A percentile compares a stretch with the other conserved stretches of the same genome.
Conservation (phyloP, 2,113 vertebrate genomes). For the Coregonus clupeaformis region DNA sequence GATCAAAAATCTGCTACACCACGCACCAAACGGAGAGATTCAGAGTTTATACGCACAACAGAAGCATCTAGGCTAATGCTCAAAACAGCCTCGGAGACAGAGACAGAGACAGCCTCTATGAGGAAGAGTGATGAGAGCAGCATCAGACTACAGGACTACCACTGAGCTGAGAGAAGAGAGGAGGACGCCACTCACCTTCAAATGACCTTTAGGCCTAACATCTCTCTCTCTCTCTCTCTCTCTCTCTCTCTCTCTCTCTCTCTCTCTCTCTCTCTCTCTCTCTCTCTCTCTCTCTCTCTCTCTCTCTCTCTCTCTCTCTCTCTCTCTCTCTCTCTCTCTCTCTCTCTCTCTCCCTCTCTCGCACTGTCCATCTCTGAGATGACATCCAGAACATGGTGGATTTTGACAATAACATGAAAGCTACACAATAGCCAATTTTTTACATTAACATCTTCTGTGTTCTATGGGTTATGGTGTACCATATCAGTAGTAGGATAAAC, state of each 20-base stretch:
- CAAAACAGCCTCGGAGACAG: background rate
- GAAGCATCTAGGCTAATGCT: background rate
- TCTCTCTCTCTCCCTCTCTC: constrained; percentile 30
- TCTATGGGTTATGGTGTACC: background rate
- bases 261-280: constrained; percentile 23
- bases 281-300: constrained; percentile 19
- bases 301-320: constrained; percentile 24
- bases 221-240: constrained; percentile 19
- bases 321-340: constrained; percentile 25
- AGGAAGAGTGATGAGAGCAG: background rate
- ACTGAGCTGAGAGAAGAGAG: constrained; percentile 24
- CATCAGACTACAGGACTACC: background rate
- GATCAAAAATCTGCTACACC: no score
- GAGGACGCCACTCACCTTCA: constrained; percentile 59
- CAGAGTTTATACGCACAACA: background rate
- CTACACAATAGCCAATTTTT: background rate
- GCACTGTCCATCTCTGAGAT: background rate
- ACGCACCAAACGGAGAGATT: background rate
- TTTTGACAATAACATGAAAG: constrained; percentile 19
- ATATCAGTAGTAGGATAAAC: background rate
- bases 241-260: constrained; percentile 33
- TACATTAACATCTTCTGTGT: background rate
- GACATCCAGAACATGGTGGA: constrained; percentile 5
- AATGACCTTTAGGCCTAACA: constrained; percentile 62
- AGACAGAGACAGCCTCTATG: background rate